phyloP scores from a whole-genome alignment of 2,888 invertebrate genomes.

The Ditula angustiorana region DNA sequence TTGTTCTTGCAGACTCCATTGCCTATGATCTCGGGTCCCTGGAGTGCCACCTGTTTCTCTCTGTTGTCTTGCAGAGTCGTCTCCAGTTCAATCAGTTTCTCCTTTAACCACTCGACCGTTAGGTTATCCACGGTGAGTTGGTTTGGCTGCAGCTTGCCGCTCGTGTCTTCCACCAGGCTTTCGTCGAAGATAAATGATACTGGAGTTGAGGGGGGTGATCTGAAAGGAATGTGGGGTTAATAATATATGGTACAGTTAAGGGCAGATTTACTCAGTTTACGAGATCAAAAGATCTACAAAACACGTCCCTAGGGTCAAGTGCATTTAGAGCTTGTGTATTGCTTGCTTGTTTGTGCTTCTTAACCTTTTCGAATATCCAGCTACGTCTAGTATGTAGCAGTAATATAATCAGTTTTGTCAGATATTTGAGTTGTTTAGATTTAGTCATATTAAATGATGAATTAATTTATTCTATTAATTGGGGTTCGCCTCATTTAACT shows the following conservation, averaged over 20 bases:
- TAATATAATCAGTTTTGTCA: no score
- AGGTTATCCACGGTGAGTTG: constrained; percentile 96
- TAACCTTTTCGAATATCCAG: no score
- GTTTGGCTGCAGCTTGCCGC: constrained; percentile 94
- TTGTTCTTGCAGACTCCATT: constrained; percentile 82
- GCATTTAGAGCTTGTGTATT: no score
- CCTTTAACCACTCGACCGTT: constrained; percentile 95
- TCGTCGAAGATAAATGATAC: constrained; percentile 94
- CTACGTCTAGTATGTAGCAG: no score
- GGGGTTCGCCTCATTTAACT: neutral
- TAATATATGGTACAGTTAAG: neutral
- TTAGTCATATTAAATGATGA: no score
- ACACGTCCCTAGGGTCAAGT: no score
- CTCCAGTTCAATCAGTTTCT: constrained; percentile 92
- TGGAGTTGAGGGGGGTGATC: constrained; percentile 92
- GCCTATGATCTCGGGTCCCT: constrained; percentile 82
- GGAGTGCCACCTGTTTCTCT: constrained; percentile 87
- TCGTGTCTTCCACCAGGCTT: constrained; percentile 94
- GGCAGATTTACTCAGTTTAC: no score
- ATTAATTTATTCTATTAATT: neutral
- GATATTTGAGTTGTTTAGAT: no score
- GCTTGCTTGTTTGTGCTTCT: no score
- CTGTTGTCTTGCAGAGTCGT: constrained; percentile 91
- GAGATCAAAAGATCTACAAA: no score
- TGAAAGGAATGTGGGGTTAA: constrained; percentile 63